Evolutionary conservation across 35 echinoderm and acorn worm genomes (phyloP).

Genomic region (Holothuria glaberrima): DNA sequence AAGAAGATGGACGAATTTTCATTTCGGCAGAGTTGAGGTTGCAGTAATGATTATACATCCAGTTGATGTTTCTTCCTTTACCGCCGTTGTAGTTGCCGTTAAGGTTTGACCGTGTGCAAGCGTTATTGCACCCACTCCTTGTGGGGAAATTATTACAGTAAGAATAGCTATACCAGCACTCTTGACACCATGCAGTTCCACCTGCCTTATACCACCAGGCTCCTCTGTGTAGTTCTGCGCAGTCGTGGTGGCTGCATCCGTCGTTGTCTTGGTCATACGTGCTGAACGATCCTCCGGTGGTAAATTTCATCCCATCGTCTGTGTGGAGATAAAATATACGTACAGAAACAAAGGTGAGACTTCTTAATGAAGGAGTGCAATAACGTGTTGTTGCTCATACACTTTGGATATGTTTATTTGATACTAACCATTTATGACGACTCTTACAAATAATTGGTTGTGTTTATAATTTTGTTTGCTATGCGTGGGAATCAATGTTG

Average conservation of each 20-base stretch:
- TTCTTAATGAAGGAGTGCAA: too few species aligned
- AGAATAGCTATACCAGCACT: not conserved
- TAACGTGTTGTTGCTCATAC: too few species aligned
- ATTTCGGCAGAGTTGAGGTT: not conserved
- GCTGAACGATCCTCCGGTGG: not conserved
- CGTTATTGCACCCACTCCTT: not conserved
- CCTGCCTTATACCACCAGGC: not conserved
- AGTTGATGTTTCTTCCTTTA: not conserved
- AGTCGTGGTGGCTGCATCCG: not conserved
- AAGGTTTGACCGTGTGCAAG: not conserved
- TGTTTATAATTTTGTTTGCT: too few species aligned
- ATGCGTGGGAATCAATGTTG: too few species aligned
- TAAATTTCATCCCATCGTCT: too few species aligned
- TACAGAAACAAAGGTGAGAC: too few species aligned
- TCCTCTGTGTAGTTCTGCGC: constrained; percentile 8
- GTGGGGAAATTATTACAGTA: not conserved
- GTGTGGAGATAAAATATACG: too few species aligned
- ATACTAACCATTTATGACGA: too few species aligned
- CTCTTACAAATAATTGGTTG: too few species aligned
- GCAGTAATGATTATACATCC: not conserved
- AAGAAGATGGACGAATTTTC: not conserved
- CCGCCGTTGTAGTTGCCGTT: not conserved
- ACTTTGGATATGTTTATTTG: too few species aligned
- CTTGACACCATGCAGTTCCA: not conserved
- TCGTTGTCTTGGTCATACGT: constrained; percentile 18